phyloP scores from a whole-genome alignment of 2,888 invertebrate genomes.

The Belgica antarctica region DNA sequence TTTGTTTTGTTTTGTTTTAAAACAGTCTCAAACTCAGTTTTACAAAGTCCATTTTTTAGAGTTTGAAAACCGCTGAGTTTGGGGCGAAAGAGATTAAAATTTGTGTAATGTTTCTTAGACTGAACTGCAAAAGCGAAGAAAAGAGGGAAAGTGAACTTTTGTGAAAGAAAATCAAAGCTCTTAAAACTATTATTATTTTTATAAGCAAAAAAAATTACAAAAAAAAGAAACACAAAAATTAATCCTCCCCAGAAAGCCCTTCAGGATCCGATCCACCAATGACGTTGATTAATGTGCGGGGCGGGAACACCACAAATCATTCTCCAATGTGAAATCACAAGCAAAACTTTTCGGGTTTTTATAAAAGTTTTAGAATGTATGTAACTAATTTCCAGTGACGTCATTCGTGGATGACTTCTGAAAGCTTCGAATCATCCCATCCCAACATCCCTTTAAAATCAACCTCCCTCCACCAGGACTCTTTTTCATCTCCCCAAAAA shows the following conservation, averaged over 20 bases:
- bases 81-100: not conserved
- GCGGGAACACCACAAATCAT: no score
- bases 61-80: not conserved
- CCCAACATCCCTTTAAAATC: not conserved
- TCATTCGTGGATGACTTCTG: slow-evolving; percentile 20
- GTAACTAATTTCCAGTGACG: not conserved
- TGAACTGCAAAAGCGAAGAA: slow-evolving; percentile 22
- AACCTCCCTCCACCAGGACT: slow-evolving; percentile 32
- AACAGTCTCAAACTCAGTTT: not conserved
- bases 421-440: slow-evolving; percentile 2
- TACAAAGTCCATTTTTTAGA: not conserved
- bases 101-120: slow-evolving; percentile 29
- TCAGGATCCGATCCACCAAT: not conserved
- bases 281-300: no score
- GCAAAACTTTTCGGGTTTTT: not conserved
- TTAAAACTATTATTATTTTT: slow-evolving; percentile 41
- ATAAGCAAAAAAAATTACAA: slow-evolving; percentile 42
- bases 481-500: slow-evolving; percentile 17
- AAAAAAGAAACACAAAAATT: slow-evolving; percentile 39
- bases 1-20: not conserved
- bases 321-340: no score
- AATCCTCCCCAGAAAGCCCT: not conserved
- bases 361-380: not conserved
- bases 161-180: slow-evolving; percentile 10
- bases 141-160: slow-evolving; percentile 20